Evolutionary conservation across 2,888 invertebrate genomes (phyloP), one percentile per base, ranked within the genome.

Genomic region (Oscheius myriophilus): DNA sequence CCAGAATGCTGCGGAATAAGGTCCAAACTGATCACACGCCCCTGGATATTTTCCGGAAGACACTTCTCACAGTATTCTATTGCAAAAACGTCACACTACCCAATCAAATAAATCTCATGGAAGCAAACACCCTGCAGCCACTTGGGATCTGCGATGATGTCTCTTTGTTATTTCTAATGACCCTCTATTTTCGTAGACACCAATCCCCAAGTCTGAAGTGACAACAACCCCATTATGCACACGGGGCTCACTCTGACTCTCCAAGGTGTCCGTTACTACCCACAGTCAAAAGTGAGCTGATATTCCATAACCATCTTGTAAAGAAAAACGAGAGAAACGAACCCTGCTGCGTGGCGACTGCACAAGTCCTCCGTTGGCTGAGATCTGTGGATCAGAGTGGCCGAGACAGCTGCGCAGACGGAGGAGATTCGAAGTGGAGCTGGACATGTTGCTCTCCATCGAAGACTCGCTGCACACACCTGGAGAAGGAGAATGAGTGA

Each of bases 311-410:
- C n/a, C n/a, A n/a, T n/a, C n/a, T n/a, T n/a, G n/a, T n/a, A n/a
- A 46, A 45, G 39, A 51, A 26, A n/a, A 25, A 21, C 3, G 33
- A 6, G 21, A 45, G 9, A 3, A n/a, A 61, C 67, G 59, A 46
- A 67, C 67, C 59, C 39, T 67, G 49, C 45, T 61, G 43, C 53
- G 25, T 3, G 68, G 55, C n/a, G 58, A 53, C 21, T 53, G 63
- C 49, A 66, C 61, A 55, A 68, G 72, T 25, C 67, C 57, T 14
- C 75, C 70, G 45, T 62, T 67, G 26, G 65, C 64, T 1, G 78
- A 76, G 11, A 85, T 72, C 69, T 85, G 85, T 1, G 85, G 85
- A 70, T 85, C 85, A 11, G 85, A 86, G 67, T 86, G 85, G 16
- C 85, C 85, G 9, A 85, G 76, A n/a, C 82, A 81, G 39, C 70